Evolutionary conservation across 2,797 vertebrate species (phyloP).

Genomic region (Pipistrellus kuhlii): DNA sequence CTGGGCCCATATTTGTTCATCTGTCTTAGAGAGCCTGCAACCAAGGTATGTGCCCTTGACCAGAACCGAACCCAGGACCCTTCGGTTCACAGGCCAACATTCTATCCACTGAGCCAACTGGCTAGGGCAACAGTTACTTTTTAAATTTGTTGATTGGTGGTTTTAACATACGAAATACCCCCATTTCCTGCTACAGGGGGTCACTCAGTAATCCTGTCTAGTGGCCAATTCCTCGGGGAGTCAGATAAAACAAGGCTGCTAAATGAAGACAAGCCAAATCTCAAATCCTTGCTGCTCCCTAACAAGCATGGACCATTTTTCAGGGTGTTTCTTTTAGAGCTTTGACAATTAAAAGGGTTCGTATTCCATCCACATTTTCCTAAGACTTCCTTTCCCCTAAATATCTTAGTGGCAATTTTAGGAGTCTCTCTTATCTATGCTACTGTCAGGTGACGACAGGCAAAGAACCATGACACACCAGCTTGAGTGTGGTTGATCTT

Average conservation of each 20-base stretch:
- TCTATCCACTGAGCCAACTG: too few relatives aligned
- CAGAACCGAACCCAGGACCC: too few relatives aligned
- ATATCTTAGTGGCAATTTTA: neutral
- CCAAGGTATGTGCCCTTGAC: too few relatives aligned
- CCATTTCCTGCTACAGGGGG: neutral
- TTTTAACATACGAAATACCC: conserved; percentile 31
- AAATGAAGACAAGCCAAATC: neutral
- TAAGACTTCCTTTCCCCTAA: neutral
- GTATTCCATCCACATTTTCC: neutral
- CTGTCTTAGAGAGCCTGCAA: neutral
- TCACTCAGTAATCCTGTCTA: neutral
- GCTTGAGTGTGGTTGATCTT: neutral
- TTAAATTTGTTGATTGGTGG: neutral
- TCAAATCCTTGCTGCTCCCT: neutral
- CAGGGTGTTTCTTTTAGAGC: neutral
- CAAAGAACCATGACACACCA: neutral
- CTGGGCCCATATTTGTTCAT: neutral
- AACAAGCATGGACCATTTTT: neutral
- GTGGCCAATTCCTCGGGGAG: neutral
- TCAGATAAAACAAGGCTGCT: neutral
- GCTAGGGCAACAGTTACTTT: neutral
- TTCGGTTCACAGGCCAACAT: too few relatives aligned
- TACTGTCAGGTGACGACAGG: neutral
- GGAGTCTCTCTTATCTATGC: neutral
- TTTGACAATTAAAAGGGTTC: conserved; percentile 36